Conservation (phyloP, 2,888 invertebrate genomes). For the Cotesia congregata region DNA sequence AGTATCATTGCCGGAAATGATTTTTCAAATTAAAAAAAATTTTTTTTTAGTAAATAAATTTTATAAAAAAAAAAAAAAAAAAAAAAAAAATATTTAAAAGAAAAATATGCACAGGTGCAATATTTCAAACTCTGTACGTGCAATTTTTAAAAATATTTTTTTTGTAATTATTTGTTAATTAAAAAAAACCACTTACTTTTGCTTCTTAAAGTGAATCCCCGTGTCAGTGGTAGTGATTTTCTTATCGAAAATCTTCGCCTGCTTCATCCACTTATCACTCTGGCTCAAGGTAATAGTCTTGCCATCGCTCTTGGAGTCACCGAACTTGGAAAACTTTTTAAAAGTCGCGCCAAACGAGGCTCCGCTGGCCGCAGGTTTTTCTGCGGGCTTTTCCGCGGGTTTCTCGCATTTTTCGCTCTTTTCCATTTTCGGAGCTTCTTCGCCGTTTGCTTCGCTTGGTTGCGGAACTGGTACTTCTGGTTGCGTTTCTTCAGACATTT, state of each 20-base stretch:
- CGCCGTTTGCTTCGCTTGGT: slow-evolving; percentile 29
- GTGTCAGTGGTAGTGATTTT: slow-evolving; percentile 92
- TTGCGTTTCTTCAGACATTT: slow-evolving; percentile 13
- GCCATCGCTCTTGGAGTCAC: slow-evolving; percentile 88
- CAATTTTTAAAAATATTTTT: not conserved
- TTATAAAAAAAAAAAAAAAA: too few relatives aligned
- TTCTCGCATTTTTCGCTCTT: slow-evolving; percentile 55
- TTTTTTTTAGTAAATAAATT: too few relatives aligned
- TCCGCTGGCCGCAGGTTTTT: slow-evolving; percentile 35
- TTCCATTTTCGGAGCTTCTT: slow-evolving; percentile 53
- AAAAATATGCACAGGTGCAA: too few relatives aligned
- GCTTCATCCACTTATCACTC: slow-evolving; percentile 95
- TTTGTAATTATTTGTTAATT: not conserved
- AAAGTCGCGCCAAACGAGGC: slow-evolving; percentile 71
- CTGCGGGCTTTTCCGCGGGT: slow-evolving; percentile 56
- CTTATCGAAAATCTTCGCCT: slow-evolving; percentile 87
- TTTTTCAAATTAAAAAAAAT: too few relatives aligned
- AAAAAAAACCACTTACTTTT: slow-evolving; percentile 75
- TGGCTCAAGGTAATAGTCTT: slow-evolving; percentile 89
- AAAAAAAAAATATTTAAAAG: too few relatives aligned
- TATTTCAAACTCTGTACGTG: too few relatives aligned
- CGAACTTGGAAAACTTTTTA: slow-evolving; percentile 87
- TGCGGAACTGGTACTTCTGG: too few relatives aligned
- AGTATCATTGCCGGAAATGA: too few relatives aligned
- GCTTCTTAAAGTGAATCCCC: slow-evolving; percentile 89